A percentile compares a stretch with the other conserved stretches of the same genome.
phyloP scores from a whole-genome alignment of 2,797 vertebrate genomes.

The Pseudocheirus occidentalis region DNA sequence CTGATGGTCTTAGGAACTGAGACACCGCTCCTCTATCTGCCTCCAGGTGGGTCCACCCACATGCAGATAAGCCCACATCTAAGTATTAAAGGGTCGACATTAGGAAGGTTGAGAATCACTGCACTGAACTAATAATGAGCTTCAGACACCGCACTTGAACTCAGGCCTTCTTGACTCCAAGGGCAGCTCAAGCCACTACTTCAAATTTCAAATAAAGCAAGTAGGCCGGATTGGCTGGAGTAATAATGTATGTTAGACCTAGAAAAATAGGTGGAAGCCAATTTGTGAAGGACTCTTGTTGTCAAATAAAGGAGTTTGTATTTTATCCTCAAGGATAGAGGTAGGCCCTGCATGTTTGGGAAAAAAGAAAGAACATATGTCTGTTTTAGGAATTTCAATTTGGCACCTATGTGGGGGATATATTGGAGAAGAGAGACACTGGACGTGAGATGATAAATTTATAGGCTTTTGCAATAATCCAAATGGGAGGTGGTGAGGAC shows the following conservation, averaged over 20 bases:
- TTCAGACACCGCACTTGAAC: neutral
- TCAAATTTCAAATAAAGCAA: neutral
- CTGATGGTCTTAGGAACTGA: no score
- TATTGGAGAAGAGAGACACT: neutral
- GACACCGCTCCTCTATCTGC: no score
- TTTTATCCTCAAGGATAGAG: neutral
- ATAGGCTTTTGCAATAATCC: neutral
- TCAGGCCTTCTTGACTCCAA: neutral
- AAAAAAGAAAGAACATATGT: neutral
- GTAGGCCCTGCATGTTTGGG: neutral
- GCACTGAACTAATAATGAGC: neutral
- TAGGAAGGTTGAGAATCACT: no score
- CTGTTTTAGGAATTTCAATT: neutral
- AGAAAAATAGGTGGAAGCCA: neutral
- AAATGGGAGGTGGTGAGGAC: neutral
- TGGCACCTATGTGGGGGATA: neutral
- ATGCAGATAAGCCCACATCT: no score
- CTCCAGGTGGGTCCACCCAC: no score
- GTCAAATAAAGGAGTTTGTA: neutral
- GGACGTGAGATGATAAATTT: neutral
- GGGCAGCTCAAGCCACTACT: neutral
- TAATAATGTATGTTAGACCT: neutral
- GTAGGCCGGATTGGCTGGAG: neutral
- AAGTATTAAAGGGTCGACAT: no score
- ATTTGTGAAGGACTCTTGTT: neutral